Percentiles rank a stretch among this genome's conserved stretches.
Conservation (phyloP, 2,888 invertebrate genomes). For the Nomada fucata region DNA sequence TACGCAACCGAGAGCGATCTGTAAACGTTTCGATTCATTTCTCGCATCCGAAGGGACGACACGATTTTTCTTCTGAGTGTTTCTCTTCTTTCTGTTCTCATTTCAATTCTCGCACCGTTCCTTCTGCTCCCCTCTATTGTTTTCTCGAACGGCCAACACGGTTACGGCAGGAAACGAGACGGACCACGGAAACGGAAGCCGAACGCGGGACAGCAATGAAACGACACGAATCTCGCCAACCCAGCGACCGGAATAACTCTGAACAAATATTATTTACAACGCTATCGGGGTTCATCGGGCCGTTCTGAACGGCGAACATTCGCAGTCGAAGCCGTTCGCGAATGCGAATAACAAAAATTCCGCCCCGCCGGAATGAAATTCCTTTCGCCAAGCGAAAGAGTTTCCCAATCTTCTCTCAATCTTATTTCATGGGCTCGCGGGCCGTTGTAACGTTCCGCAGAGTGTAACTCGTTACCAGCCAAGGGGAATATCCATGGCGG, state of each 20-base stretch:
- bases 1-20: conserved; percentile 12
- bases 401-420: conserved; percentile 8
- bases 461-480: conserved; percentile 49
- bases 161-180: neutral
- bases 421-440: conserved; percentile 14
- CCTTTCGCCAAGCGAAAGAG: conserved; percentile 20
- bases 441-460: conserved; percentile 45
- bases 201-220: conserved; percentile 11
- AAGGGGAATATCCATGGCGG: conserved; percentile 24
- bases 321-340: neutral
- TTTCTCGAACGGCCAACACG: neutral
- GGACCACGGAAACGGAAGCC: conserved; percentile 11
- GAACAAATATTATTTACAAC: conserved; percentile 51
- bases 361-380: conserved; percentile 37
- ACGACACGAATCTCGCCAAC: conserved; percentile 14
- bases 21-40: conserved; percentile 33
- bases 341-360: conserved; percentile 29
- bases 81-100: neutral
- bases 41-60: neutral
- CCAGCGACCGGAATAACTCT: conserved; percentile 37
- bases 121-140: too few species aligned
- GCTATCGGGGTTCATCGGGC: conserved; percentile 48
- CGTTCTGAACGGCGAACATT: conserved; percentile 39
- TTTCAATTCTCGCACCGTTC: neutral
- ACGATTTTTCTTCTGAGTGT: neutral